These are phyloP conservation scores for Ennomos erosarius DNA, from an alignment of 2,888 invertebrate species.

Conservation along the genomic window DNA sequence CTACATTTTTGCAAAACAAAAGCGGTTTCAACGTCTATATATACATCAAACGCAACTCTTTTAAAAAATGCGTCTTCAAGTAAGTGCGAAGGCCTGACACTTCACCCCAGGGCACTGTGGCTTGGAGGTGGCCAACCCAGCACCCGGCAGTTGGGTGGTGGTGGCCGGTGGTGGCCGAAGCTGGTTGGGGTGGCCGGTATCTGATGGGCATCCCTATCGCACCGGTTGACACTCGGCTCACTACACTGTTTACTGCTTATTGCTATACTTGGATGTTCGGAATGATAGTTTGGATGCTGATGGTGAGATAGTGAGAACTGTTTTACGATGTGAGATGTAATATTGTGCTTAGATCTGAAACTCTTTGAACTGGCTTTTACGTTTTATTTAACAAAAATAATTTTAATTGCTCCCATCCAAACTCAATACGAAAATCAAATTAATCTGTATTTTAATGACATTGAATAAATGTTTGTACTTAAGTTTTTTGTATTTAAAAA, in stretches of 20 bases:
- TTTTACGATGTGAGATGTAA: slow-evolving; percentile 16
- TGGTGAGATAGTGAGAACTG: slow-evolving; percentile 30
- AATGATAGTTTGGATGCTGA: slow-evolving; percentile 30
- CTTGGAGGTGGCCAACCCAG: neutral
- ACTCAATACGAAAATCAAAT: no score
- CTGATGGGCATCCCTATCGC: slow-evolving; percentile 66
- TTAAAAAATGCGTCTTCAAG: slow-evolving; percentile 58
- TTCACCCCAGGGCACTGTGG: slow-evolving; percentile 58
- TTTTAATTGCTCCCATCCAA: no score
- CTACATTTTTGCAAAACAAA: slow-evolving; percentile 5
- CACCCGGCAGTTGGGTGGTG: no score
- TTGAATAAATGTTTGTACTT: no score
- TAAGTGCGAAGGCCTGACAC: slow-evolving; percentile 71
- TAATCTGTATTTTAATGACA: no score
- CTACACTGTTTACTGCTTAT: slow-evolving; percentile 44
- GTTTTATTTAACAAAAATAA: no score
- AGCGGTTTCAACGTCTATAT: slow-evolving; percentile 45
- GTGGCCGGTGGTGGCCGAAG: no score
- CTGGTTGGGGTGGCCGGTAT: slow-evolving; percentile 47
- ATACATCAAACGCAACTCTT: slow-evolving; percentile 41
- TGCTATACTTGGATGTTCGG: slow-evolving; percentile 36
- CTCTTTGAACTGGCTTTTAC: no score
- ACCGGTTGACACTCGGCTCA: slow-evolving; percentile 42
- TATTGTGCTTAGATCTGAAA: no score
- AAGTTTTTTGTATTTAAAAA: no score